phyloP scores from a whole-genome alignment of 2,797 vertebrate species.

The Myotis pilosus region DNA sequence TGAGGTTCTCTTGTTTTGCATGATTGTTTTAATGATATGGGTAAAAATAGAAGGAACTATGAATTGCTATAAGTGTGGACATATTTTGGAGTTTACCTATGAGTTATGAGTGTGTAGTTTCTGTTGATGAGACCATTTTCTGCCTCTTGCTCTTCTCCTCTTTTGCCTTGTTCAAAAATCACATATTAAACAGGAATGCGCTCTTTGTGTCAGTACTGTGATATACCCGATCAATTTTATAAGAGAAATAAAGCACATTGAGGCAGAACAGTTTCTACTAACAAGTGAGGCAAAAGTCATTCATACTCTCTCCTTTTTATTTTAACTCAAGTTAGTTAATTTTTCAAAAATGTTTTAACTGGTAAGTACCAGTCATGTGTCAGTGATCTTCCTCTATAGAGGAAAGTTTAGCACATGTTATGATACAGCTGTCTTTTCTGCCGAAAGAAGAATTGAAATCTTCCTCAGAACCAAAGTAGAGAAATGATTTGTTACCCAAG shows the following conservation, averaged over 20 bases:
- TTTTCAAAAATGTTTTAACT: not conserved
- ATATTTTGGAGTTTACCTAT: not conserved
- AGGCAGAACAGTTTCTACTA: not conserved
- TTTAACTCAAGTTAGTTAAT: not conserved
- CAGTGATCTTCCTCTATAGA: not conserved
- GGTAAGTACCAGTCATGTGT: not conserved
- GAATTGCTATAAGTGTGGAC: not conserved
- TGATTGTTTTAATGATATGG: not conserved
- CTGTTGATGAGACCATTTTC: not conserved
- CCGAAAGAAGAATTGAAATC: not conserved
- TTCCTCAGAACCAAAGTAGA: constrained; percentile 24
- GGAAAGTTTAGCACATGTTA: not conserved
- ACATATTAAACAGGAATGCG: not conserved
- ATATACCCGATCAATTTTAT: not conserved
- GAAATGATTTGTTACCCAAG: not conserved
- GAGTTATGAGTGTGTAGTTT: not conserved
- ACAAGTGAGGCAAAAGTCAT: not conserved
- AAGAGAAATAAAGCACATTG: not conserved
- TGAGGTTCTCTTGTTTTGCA: not conserved
- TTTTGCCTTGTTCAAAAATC: not conserved
- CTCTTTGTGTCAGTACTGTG: not conserved
- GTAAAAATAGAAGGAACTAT: not conserved
- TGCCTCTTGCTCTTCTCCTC: not conserved
- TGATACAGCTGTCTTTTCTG: not conserved
- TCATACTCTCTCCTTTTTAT: not conserved